phyloP scores from a whole-genome alignment of 2,113 vertebrate species.

The Aramus guarauna region DNA sequence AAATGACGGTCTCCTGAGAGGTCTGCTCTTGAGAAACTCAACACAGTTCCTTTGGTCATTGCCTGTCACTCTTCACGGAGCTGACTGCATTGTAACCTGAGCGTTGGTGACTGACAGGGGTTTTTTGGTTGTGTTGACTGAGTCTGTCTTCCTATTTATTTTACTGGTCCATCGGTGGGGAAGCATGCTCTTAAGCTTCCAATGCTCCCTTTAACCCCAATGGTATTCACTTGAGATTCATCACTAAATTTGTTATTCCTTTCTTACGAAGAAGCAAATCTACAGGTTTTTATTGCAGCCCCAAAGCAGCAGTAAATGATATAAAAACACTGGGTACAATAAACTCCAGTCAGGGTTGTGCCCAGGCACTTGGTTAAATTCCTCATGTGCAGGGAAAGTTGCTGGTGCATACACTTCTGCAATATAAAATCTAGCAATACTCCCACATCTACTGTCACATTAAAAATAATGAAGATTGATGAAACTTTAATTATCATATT shows the following conservation, averaged over 20 bases:
- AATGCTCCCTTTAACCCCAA: neutral
- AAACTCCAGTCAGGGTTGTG: neutral
- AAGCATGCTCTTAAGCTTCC: neutral
- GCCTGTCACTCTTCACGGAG: neutral
- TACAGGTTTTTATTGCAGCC: neutral
- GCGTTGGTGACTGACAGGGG: neutral
- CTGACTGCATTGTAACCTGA: neutral
- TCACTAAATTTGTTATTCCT: neutral
- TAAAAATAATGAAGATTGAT: conserved; percentile 19
- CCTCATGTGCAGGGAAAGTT: neutral
- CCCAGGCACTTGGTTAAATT: neutral
- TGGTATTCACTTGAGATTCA: neutral
- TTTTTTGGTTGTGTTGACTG: neutral
- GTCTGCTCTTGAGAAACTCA: neutral
- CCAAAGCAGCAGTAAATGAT: neutral
- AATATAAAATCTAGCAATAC: neutral
- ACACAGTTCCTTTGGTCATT: neutral
- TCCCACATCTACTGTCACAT: neutral
- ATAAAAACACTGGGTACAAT: neutral
- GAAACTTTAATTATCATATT: neutral
- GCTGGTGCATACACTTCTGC: neutral
- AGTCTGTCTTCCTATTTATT: neutral
- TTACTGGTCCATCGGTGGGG: neutral
- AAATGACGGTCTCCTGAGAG: neutral
- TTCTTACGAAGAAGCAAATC: neutral